Base-by-base conservation (phyloP, 2,888 invertebrate species). In the Chrysopilus asiliformis region DNA sequence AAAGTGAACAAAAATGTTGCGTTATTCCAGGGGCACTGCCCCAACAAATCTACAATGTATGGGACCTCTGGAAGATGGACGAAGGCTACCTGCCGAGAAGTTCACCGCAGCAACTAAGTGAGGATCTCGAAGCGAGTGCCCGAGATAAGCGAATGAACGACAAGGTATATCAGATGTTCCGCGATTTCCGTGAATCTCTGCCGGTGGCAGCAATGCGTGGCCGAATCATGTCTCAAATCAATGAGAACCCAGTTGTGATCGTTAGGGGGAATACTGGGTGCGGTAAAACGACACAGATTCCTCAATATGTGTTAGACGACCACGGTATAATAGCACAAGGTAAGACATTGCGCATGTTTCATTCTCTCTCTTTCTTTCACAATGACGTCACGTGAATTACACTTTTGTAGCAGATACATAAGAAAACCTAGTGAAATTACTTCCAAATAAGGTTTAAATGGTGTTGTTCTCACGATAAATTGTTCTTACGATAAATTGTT, bases 21-120 rank as follows among this genome's bases (percentile, higher is more conserved):
- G 89, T 91, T 1, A 89, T 98, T 2, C 77, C 90, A 1, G 98
- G 97, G 97, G 85, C 91, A 0, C 97, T 97, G 2, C 94, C 97
- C 0, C 79, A 82, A 51, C 74, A 76, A 4, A 98, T 98, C 61
- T 98, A 97, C 95, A 93, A 98, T 61, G 83, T 94, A 0, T 98
- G 97, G 97, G 81, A 79, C 12, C 83, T 80, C 0, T 90, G 89
- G 52, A 97, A 97, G 57, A 94, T 98, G 51, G 75, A 97, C 50
- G 95, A 97, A 57, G 93, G 93, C 1, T 81, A 80, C 2, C 55
- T 86, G 39, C 78, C 86, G 0, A 68, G 72, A 0, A 71, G 73
- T 1, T 65, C 68, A 4, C 60, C 83, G 32, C 83, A 84, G 2
- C 64, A 71, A 20, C 65, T 84, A 30, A 90, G 90, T 46, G 61